Base-by-base conservation (phyloP, 2,888 invertebrate species). In the Nyleta sp. region DNA sequence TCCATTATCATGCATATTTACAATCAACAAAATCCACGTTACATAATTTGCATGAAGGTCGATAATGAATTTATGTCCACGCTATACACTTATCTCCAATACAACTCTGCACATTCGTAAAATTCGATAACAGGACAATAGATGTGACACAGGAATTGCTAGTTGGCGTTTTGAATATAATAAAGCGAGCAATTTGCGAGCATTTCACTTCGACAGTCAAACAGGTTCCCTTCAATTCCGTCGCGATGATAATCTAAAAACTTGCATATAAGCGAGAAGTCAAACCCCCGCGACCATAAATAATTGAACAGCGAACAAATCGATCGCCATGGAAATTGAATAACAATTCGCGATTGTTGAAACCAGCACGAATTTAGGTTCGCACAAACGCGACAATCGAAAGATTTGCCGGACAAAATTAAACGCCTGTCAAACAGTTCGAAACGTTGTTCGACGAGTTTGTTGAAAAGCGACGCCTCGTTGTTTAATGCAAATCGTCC, bases 51-150 rank as follows among this genome's bases (percentile, higher is more conserved):
- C 18, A 1, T 8, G 22, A 24, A 55, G 55, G 46, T 55, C 55
- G 67, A 68, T 57, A 68, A 57, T 35, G 46, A 68, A 68, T 48
- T 55, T 57, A 68, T 48, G 57, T 4, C 44, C n/a, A 65, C 6
- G n/a, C 24, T 62, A 38, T 33, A 38, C 10, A 22, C 28, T 38
- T 64, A 38, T 64, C 48, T 17, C 48, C 17, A 57, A 57, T n/a
- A 28, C 38, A 20, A 38, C n/a, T n/a, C 13, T 24, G 57, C 22
- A 53, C n/a, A 31, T 52, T 20, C 38, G 13, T 38, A 53, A 57
- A 57, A 42, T 42, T 57, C 42, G 42, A 42, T 44, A 59, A 59
- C 42, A 33, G 44, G 31, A 31, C 31, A 57, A 57, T 28, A 57
- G 15, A 35, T 6, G 24, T 11, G 15, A 57, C 57, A 42, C 15